Conservation (phyloP, 2,113 vertebrate species). For the Xenopus borealis region DNA sequence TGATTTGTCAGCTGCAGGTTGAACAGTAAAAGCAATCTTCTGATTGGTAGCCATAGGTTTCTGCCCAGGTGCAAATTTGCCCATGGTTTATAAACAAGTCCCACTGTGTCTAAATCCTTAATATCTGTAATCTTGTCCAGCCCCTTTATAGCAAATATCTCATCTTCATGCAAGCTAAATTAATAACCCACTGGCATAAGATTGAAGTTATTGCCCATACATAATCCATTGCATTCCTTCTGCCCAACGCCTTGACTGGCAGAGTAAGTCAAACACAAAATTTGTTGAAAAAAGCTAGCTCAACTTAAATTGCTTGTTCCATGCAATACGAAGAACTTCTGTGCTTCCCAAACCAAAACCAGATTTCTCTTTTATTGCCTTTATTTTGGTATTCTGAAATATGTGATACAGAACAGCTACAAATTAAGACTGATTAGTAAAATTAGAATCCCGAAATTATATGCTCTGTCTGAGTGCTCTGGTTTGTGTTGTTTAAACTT, state of each 20-base stretch:
- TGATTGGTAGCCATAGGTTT: no score
- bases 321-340: no score
- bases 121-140: no score
- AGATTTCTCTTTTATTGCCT: not conserved
- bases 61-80: no score
- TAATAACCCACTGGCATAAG: constrained; percentile 69
- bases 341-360: no score
- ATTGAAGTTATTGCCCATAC: constrained; percentile 62
- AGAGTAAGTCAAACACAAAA: constrained; percentile 56
- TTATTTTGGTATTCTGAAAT: not conserved
- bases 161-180: constrained; percentile 63
- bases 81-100: no score
- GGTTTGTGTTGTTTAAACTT: constrained; percentile 24
- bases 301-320: no score
- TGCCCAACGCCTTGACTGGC: constrained; percentile 67
- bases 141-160: not conserved
- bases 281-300: not conserved
- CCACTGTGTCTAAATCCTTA: no score
- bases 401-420: constrained; percentile 17
- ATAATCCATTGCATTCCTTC: constrained; percentile 66
- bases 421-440: not conserved
- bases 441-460: constrained; percentile 6
- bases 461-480: not conserved
- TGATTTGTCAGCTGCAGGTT: no score
- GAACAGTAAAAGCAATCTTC: no score